Percentiles rank a stretch among this genome's conserved stretches.
These are phyloP conservation scores for Pseudobourletiella spinata DNA, from an alignment of 1,140 invertebrate species.

Conservation along the genomic window DNA sequence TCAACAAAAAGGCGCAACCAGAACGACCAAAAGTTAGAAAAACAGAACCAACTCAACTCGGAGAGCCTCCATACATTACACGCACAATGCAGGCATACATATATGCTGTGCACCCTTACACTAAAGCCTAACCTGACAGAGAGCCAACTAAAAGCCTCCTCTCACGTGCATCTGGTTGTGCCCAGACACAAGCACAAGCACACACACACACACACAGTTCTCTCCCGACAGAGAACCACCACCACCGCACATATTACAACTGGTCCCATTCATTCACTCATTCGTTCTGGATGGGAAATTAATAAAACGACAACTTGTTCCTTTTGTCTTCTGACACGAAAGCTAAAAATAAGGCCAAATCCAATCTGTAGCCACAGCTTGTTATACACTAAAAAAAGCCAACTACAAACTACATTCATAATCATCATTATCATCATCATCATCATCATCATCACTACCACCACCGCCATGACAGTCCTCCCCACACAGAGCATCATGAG, in stretches of 20 bases:
- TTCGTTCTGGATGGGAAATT: conserved; percentile 17
- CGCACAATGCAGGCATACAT: too few relatives aligned
- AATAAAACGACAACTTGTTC: conserved; percentile 16
- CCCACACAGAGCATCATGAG: too few relatives aligned
- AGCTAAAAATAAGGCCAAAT: conserved; percentile 24
- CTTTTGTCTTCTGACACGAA: conserved; percentile 28
- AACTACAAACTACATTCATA: too few relatives aligned
- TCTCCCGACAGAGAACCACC: background rate
- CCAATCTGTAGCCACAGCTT: conserved; percentile 24
- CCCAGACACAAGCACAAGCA: too few relatives aligned
- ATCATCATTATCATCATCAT: conserved; percentile 4
- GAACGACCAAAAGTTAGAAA: too few relatives aligned
- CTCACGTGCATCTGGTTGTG: background rate
- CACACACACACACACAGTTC: too few relatives aligned
- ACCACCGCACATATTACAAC: conserved; percentile 8
- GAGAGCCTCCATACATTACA: too few relatives aligned
- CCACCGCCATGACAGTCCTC: background rate
- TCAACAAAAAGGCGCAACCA: too few relatives aligned
- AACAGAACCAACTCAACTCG: too few relatives aligned
- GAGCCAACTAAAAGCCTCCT: too few relatives aligned
- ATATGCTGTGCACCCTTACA: too few relatives aligned
- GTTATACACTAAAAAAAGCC: conserved; percentile 9
- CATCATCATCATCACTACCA: background rate
- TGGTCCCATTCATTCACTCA: conserved; percentile 6
- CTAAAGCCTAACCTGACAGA: too few relatives aligned